Base-by-base conservation (phyloP, 2,797 vertebrate species). In the Oryzias dopingdopingensis region DNA sequence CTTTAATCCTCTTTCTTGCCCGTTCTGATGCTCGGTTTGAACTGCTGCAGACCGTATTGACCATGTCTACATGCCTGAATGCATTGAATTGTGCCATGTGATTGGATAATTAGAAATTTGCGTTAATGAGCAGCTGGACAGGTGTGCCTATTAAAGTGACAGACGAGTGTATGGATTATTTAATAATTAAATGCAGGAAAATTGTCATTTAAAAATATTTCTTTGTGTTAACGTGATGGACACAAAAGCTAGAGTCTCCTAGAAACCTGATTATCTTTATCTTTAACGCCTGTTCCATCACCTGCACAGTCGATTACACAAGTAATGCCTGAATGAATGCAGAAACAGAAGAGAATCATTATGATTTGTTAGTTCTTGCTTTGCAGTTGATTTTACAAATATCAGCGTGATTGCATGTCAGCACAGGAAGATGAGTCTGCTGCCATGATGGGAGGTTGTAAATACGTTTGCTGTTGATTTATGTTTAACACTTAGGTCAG, bases 211-310 rank as follows among this genome's bases (percentile, higher is more conserved):
- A 37, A 37, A 12, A 37, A 12, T 3, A 37, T 37, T 37, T 37
- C 32, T 37, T 37, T 37, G 32, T 37, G 10, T 37, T 37, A 32
- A 32, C 8, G 7, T 32, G 10, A 37, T 37, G 32, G 10, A 0
- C 12, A 37, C 10, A 37, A 37, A 37, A 37, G 32, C 32, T 37
- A 3, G 29, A 42, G 24, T 32, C 43, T 45, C 59, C 37, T 6
- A 18, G 22, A 42, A 42, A 26, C 45, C 43, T 2, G 22, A 23
- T n/a, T 54, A 23, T 16, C 14, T n/a, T 37, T 17, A 42, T 16
- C 20, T 54, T 62, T 42, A 18, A 37, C 20, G 17, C n/a, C 59
- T 26, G 29, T 18, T 32, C 48, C 50, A 37, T 12, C 10, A 37
- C 12, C 32, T 37, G 32, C 32, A 37, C 32, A 37, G 10, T 10